A percentile compares a stretch with the other conserved stretches of the same genome.
phyloP scores from a whole-genome alignment of 2,888 invertebrate species.

The Schrankia costaestrigalis region DNA sequence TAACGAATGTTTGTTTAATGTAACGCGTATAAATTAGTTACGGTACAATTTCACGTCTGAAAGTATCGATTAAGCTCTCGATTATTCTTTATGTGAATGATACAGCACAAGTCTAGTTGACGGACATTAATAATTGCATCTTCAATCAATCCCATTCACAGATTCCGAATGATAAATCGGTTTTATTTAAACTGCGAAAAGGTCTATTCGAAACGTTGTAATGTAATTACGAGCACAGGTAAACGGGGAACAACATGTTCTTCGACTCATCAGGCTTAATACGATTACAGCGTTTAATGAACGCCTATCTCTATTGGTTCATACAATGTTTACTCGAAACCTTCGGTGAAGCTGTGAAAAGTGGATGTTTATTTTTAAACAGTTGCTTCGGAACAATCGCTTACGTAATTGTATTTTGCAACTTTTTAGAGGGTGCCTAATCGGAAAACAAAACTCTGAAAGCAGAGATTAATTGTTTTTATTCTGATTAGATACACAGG shows the following conservation, averaged over 20 bases:
- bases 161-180: slow-evolving; percentile 41
- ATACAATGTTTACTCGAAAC: slow-evolving; percentile 19
- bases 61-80: slow-evolving; percentile 27
- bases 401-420: slow-evolving; percentile 9
- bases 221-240: slow-evolving; percentile 32
- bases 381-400: slow-evolving; percentile 7
- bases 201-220: slow-evolving; percentile 34
- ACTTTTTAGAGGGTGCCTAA: slow-evolving; percentile 5
- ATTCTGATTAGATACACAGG: too few species aligned
- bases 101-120: slow-evolving; percentile 22
- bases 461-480: slow-evolving; percentile 2
- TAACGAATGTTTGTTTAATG: slow-evolving; percentile 44
- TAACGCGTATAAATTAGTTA: slow-evolving; percentile 32
- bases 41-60: slow-evolving; percentile 20
- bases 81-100: slow-evolving; percentile 28
- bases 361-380: slow-evolving; percentile 22
- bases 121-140: slow-evolving; percentile 40
- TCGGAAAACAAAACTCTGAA: slow-evolving; percentile 4
- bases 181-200: slow-evolving; percentile 32
- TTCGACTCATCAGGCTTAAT: slow-evolving; percentile 30
- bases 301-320: slow-evolving; percentile 14
- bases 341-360: slow-evolving; percentile 13
- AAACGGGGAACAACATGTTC: slow-evolving; percentile 19
- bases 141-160: slow-evolving; percentile 37
- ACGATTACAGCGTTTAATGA: slow-evolving; percentile 28